These are phyloP conservation scores for Jacana jacana DNA, from an alignment of 2,113 vertebrate genomes.

Conservation along the genomic window DNA sequence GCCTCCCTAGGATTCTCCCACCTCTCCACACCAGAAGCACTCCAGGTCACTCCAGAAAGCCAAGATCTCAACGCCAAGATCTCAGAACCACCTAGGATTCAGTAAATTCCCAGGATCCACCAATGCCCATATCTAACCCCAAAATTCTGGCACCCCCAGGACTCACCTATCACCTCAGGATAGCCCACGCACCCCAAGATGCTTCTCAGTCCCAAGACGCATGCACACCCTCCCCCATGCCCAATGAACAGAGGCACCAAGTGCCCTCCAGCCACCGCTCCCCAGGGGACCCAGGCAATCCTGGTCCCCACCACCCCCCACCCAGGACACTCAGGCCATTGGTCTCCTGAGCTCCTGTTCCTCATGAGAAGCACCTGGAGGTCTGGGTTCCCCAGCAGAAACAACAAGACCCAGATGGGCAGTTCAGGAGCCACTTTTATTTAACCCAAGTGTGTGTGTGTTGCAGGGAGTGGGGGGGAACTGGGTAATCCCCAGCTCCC, in stretches of 20 bases:
- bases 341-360: background rate
- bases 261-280: background rate
- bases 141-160: background rate
- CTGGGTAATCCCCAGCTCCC: background rate
- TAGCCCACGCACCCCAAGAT: background rate
- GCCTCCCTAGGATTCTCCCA: background rate
- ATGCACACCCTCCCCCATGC: fast-evolving
- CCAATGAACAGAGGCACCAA: background rate
- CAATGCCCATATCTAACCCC: background rate
- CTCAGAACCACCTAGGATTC: background rate
- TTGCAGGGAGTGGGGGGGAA: background rate
- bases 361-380: background rate
- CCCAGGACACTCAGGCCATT: background rate
- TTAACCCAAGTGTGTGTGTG: background rate
- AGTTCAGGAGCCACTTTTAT: constrained; percentile 37
- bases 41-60: background rate
- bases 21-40: background rate
- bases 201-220: background rate
- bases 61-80: too few relatives aligned
- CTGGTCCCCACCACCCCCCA: background rate
- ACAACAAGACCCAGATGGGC: background rate
- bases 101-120: background rate
- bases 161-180: background rate
- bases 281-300: background rate
- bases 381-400: background rate